Conservation (phyloP, 2,888 invertebrate species). For the Trissonchulus latispiculum region DNA sequence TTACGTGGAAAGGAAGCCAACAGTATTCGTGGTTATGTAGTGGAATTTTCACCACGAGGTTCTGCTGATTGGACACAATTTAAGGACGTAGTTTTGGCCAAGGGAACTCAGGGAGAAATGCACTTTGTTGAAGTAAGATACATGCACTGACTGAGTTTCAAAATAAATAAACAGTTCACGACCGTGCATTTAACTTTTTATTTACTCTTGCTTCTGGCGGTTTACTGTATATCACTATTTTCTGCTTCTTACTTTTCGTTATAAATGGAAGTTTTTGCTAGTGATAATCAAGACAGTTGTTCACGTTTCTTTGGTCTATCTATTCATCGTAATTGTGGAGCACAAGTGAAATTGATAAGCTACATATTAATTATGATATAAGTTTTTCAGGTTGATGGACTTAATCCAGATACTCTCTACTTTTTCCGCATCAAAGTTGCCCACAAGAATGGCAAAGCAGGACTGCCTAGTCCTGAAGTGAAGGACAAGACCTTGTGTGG, state of each 20-base stretch:
- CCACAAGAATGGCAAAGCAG: conserved; percentile 40
- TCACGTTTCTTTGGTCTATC: too few relatives aligned
- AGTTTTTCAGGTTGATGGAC: conserved; percentile 32
- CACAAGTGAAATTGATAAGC: too few relatives aligned
- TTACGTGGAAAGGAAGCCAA: conserved; percentile 34
- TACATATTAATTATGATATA: too few relatives aligned
- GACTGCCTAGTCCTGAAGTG: conserved; percentile 40
- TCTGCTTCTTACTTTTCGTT: too few relatives aligned
- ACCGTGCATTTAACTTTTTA: too few relatives aligned
- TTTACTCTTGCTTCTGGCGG: too few relatives aligned
- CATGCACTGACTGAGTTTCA: too few relatives aligned
- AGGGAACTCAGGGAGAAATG: conserved; percentile 14
- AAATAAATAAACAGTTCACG: too few relatives aligned
- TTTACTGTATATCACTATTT: too few relatives aligned
- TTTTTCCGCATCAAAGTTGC: conserved; percentile 44
- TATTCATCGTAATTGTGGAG: too few relatives aligned
- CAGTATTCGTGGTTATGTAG: conserved; percentile 40
- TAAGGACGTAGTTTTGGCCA: conserved; percentile 11
- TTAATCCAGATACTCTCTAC: conserved; percentile 41
- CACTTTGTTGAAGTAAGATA: conserved; percentile 3
- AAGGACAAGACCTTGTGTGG: conserved; percentile 41
- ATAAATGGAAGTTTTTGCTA: too few relatives aligned
- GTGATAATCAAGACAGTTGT: too few relatives aligned
- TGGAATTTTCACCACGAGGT: conserved; percentile 35
- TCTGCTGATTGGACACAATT: conserved; percentile 23